A percentile compares a stretch with the other conserved stretches of the same genome.
Conservation (phyloP, 2,113 vertebrate genomes). For the Calypte anna region DNA sequence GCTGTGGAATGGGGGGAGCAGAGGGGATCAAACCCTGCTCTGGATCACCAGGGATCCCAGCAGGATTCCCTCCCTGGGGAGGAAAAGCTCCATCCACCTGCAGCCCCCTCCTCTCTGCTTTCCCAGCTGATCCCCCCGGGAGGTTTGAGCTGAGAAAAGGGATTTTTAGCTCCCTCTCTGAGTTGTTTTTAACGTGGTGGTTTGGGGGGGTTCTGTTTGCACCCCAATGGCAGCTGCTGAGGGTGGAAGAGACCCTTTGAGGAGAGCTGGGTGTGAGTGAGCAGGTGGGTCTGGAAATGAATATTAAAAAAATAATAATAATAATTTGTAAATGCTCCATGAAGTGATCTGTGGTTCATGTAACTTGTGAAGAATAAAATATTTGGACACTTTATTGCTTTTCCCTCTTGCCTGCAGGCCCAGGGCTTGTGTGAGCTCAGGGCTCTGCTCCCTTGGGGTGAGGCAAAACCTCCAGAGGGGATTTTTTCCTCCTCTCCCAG, state of each 20-base stretch:
- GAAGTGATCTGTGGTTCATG: constrained; percentile 12
- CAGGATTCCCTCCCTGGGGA: no score
- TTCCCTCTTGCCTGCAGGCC: not conserved
- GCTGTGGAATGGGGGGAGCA: not conserved
- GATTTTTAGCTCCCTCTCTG: not conserved
- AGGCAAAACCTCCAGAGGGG: no score
- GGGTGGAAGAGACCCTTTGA: fast-evolving
- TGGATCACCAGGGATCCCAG: not conserved
- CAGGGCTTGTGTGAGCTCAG: no score
- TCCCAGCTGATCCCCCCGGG: not conserved
- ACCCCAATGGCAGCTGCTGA: not conserved
- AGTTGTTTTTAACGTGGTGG: not conserved
- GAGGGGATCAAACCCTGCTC: not conserved
- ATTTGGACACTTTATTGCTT: constrained; percentile 23
- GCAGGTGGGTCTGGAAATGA: not conserved
- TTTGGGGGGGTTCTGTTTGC: no score
- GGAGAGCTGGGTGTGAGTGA: not conserved
- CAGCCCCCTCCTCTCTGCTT: not conserved
- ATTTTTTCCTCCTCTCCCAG: no score
- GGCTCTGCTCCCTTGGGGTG: no score
- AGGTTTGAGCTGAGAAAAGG: no score
- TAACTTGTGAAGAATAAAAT: constrained; percentile 74
- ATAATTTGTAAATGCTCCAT: not conserved
- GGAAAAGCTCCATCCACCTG: no score
- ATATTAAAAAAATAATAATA: not conserved